phyloP scores from a whole-genome alignment of 2,113 vertebrate species.

The Platysternon megacephalum region DNA sequence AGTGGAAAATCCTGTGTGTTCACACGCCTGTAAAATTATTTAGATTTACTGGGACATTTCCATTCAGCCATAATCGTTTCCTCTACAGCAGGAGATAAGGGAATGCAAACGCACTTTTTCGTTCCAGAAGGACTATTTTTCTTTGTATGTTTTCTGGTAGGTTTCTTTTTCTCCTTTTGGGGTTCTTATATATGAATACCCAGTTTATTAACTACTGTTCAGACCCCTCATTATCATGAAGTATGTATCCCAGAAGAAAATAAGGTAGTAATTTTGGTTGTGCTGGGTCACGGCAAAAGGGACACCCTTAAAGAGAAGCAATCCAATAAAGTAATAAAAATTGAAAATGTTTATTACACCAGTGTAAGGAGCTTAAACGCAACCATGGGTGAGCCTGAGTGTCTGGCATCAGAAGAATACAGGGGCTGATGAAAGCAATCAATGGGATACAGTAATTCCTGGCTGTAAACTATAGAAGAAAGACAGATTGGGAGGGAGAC shows the following conservation, averaged over 20 bases:
- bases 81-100: neutral
- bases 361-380: too few species aligned
- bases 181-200: neutral
- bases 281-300: too few species aligned
- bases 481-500: too few species aligned
- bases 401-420: too few species aligned
- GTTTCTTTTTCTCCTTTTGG: neutral
- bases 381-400: too few species aligned
- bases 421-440: too few species aligned
- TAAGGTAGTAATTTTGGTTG: too few species aligned
- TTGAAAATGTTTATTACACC: too few species aligned
- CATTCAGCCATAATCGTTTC: neutral
- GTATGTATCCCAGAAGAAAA: neutral
- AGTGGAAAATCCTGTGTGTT: neutral
- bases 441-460: too few species aligned
- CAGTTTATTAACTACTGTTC: fast-evolving
- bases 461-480: too few species aligned
- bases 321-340: too few species aligned
- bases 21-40: neutral
- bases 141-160: neutral
- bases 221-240: neutral
- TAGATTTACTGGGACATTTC: neutral
- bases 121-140: neutral
- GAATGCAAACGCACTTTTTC: neutral
- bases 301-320: too few species aligned